Percentiles rank a stretch among this genome's conserved stretches.
These are phyloP conservation scores for Calliopsis andreniformis DNA, from an alignment of 1,140 invertebrate genomes.

Conservation along the genomic window DNA sequence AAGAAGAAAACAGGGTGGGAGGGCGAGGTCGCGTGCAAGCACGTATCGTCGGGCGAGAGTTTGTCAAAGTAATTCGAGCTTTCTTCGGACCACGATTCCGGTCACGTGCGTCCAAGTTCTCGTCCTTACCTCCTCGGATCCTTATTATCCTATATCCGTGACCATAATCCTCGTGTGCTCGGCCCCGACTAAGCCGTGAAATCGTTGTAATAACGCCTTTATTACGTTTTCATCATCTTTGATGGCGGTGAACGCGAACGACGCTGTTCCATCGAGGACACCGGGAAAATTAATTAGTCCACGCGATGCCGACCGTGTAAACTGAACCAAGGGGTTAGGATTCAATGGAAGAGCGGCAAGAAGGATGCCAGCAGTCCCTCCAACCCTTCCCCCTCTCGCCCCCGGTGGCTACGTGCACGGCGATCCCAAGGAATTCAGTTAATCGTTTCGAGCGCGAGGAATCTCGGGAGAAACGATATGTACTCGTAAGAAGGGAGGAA, in stretches of 20 bases:
- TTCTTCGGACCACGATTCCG: slow-evolving; percentile 69
- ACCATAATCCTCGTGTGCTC: slow-evolving; percentile 55
- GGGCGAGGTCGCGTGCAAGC: background rate
- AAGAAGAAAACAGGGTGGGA: background rate
- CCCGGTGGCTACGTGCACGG: slow-evolving; percentile 23
- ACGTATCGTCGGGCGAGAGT: slow-evolving; percentile 63
- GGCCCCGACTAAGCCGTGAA: slow-evolving; percentile 59
- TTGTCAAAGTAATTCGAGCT: slow-evolving; percentile 77
- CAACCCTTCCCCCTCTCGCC: background rate
- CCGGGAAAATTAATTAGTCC: slow-evolving; percentile 5
- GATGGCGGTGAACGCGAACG: background rate
- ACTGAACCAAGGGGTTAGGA: background rate
- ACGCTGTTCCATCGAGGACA: background rate
- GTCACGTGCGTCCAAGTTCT: slow-evolving; percentile 76
- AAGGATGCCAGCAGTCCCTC: background rate
- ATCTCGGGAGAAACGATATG: slow-evolving; percentile 31
- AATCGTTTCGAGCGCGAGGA: slow-evolving; percentile 39
- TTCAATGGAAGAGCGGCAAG: background rate
- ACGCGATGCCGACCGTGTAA: background rate
- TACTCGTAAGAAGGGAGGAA: background rate
- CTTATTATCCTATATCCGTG: slow-evolving; percentile 78
- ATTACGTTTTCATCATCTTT: slow-evolving; percentile 56
- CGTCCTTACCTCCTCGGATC: slow-evolving; percentile 76
- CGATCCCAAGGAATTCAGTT: slow-evolving; percentile 37
- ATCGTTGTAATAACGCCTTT: slow-evolving; percentile 57